These are phyloP conservation scores for Ectropis crepuscularia DNA, from an alignment of 2,888 invertebrate genomes.

Conservation along the genomic window DNA sequence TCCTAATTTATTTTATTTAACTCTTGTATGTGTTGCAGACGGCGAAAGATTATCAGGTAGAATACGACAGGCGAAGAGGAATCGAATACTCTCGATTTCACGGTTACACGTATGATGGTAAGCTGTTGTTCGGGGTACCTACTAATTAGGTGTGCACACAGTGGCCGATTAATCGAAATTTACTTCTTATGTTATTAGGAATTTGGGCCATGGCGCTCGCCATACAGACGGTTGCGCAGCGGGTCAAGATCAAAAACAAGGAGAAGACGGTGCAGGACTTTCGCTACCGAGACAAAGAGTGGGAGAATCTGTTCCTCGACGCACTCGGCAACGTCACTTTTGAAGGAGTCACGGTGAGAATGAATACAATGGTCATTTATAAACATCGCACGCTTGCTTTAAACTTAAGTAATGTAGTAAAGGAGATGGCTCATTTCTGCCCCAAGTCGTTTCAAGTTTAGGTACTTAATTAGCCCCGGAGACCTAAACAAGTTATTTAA, in stretches of 20 bases:
- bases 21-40: constrained; percentile 86
- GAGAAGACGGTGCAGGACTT: constrained; percentile 93
- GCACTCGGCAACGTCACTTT: constrained; percentile 96
- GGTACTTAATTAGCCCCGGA: no score
- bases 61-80: constrained; percentile 93
- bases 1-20: no score
- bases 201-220: constrained; percentile 99
- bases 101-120: constrained; percentile 98
- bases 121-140: constrained; percentile 20
- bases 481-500: no score
- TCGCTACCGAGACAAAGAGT: constrained; percentile 92
- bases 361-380: background rate
- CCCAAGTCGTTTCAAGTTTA: no score
- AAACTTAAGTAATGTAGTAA: no score
- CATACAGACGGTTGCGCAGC: constrained; percentile 94
- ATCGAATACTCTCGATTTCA: constrained; percentile 96
- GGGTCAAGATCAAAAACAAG: constrained; percentile 87
- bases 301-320: constrained; percentile 94
- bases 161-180: no score
- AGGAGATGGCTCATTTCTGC: no score
- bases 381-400: no score
- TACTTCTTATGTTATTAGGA: constrained; percentile 56
- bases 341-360: constrained; percentile 93
- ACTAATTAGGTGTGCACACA: background rate
- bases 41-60: constrained; percentile 93